Conservation (phyloP, 2,113 vertebrate species). For the Nothoprocta pentlandii region DNA sequence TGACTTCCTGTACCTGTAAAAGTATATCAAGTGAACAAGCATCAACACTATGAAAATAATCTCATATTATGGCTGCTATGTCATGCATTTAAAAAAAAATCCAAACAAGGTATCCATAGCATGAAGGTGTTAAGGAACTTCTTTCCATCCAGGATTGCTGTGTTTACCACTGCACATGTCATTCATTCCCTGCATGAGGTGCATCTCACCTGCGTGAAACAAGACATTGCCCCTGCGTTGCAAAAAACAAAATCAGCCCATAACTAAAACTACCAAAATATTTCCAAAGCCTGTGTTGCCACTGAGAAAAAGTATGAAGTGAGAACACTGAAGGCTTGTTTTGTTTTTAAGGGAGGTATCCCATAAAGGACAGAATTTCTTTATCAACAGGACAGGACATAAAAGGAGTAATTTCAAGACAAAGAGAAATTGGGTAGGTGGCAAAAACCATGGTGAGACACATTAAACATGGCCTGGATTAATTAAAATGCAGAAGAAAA, state of each 20-base stretch:
- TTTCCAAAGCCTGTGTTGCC: background rate
- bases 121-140: background rate
- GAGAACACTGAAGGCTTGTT: background rate
- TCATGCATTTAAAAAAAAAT: background rate
- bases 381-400: background rate
- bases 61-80: background rate
- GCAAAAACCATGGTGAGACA: background rate
- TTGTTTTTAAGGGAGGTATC: background rate
- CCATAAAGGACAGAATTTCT: background rate
- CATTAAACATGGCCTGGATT: background rate
- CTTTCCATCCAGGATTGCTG: background rate
- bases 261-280: background rate
- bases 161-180: background rate
- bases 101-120: background rate
- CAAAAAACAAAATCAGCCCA: background rate
- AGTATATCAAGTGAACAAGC: background rate
- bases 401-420: background rate
- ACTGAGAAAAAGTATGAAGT: background rate
- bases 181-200: background rate
- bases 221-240: background rate
- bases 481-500: slow-evolving; percentile 16
- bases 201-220: background rate
- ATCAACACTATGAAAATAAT: background rate
- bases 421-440: background rate
- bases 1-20: background rate